Evolutionary conservation across 2,113 vertebrate genomes (phyloP).

Genomic region (Tringa solitaria): DNA sequence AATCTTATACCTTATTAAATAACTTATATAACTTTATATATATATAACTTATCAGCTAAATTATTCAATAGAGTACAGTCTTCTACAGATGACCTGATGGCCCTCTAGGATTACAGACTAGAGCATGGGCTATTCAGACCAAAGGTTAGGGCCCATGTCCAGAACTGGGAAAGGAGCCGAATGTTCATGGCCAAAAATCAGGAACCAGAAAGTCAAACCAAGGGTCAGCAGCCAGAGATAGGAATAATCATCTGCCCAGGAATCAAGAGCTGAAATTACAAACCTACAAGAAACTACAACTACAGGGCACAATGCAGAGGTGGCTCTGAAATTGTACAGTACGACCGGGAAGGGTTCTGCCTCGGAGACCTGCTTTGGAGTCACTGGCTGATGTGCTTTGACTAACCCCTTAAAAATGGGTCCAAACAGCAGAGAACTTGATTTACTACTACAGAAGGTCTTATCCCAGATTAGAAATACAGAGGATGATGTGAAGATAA

Average conservation of each 20-base stretch:
- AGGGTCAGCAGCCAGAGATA: slow-evolving; percentile 20
- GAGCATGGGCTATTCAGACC: slow-evolving; percentile 7
- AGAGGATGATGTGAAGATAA: background rate
- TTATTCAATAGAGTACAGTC: background rate
- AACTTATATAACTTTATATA: too few species aligned
- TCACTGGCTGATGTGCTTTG: background rate
- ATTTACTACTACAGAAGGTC: background rate
- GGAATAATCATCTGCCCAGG: background rate
- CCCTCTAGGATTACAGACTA: slow-evolving; percentile 35
- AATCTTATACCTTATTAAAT: too few species aligned
- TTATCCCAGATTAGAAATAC: background rate
- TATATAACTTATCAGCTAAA: background rate
- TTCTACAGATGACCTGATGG: slow-evolving; percentile 26
- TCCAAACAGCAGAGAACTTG: background rate
- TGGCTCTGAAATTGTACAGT: background rate
- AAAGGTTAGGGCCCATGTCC: slow-evolving; percentile 51
- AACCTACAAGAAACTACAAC: background rate
- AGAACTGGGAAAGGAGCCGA: background rate
- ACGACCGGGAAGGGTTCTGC: fast-evolving
- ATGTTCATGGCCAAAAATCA: slow-evolving; percentile 3
- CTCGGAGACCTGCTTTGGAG: background rate
- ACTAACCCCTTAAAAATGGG: background rate
- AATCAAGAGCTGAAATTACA: background rate
- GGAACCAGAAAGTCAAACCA: slow-evolving; percentile 49
- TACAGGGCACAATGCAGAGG: background rate